phyloP scores from a whole-genome alignment of 2,797 vertebrate species.

The Arctocebus calabarensis region DNA sequence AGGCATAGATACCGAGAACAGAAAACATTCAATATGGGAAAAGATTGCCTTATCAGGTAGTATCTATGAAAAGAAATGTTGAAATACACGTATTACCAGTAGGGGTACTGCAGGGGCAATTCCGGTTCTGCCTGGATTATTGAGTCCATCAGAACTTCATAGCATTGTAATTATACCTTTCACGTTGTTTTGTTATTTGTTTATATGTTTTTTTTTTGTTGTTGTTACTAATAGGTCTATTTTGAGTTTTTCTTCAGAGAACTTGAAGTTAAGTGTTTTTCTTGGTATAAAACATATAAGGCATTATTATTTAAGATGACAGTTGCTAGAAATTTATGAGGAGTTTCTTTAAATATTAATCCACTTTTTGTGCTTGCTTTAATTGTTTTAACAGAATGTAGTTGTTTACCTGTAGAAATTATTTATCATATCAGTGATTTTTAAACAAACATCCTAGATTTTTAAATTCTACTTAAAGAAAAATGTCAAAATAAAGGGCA shows the following conservation, averaged over 20 bases:
- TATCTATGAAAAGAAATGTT: background rate
- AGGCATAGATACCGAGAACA: background rate
- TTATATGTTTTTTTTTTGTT: background rate
- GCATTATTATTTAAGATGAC: background rate
- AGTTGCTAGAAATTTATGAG: conserved; percentile 80
- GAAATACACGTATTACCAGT: background rate
- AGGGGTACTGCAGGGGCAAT: background rate
- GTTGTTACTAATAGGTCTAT: background rate
- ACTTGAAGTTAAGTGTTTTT: conserved; percentile 35
- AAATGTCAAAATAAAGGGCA: conserved; percentile 77
- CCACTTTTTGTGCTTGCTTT: conserved; percentile 9
- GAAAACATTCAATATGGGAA: background rate
- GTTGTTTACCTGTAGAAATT: conserved; percentile 75
- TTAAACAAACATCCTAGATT: conserved; percentile 75
- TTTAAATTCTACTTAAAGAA: conserved; percentile 70
- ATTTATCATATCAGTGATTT: conserved; percentile 71
- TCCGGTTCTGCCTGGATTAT: background rate
- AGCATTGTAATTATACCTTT: background rate
- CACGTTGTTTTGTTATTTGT: background rate
- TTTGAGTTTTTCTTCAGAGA: conserved; percentile 23
- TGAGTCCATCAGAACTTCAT: background rate
- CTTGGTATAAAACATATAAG: background rate
- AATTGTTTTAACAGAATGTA: conserved; percentile 58
- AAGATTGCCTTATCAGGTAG: background rate
- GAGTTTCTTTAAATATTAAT: conserved; percentile 74